Conservation (phyloP, 2,113 vertebrate genomes). For the Oophaga pumilio region DNA sequence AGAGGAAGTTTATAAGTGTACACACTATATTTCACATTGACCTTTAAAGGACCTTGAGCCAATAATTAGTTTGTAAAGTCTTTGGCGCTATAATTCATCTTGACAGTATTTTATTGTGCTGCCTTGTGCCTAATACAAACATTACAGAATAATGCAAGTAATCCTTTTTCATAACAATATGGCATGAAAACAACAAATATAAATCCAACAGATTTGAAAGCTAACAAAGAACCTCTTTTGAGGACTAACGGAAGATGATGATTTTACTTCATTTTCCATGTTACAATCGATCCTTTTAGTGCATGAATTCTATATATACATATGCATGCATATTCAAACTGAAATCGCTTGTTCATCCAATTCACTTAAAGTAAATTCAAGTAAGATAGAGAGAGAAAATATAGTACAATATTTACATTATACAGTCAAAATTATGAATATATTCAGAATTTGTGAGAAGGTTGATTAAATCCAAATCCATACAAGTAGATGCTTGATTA, state of each 20-base stretch:
- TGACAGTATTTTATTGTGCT: slow-evolving; percentile 41
- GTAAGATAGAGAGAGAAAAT: slow-evolving; percentile 11
- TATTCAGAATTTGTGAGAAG: slow-evolving; percentile 34
- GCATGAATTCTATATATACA: background rate
- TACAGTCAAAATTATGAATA: slow-evolving; percentile 38
- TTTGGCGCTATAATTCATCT: slow-evolving; percentile 36
- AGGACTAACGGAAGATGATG: background rate
- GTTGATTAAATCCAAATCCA: slow-evolving; percentile 30
- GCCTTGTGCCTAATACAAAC: slow-evolving; percentile 41
- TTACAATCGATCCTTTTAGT: background rate
- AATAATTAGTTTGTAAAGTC: slow-evolving; percentile 32
- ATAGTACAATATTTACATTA: slow-evolving; percentile 33
- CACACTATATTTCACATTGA: slow-evolving; percentile 1
- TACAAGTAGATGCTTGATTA: slow-evolving; percentile 44
- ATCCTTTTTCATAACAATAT: slow-evolving; percentile 7
- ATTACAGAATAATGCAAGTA: slow-evolving; percentile 36
- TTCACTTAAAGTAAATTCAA: slow-evolving; percentile 30
- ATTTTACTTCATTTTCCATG: background rate
- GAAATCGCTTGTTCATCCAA: slow-evolving; percentile 5
- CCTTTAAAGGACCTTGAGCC: slow-evolving; percentile 35
- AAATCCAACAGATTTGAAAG: slow-evolving; percentile 16
- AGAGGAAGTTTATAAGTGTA: slow-evolving; percentile 16
- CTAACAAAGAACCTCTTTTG: background rate
- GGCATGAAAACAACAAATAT: slow-evolving; percentile 11
- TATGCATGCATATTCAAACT: background rate